Base-by-base conservation (phyloP, 92 coral and sea anemone genomes). In the Zoanthus gigantus region DNA sequence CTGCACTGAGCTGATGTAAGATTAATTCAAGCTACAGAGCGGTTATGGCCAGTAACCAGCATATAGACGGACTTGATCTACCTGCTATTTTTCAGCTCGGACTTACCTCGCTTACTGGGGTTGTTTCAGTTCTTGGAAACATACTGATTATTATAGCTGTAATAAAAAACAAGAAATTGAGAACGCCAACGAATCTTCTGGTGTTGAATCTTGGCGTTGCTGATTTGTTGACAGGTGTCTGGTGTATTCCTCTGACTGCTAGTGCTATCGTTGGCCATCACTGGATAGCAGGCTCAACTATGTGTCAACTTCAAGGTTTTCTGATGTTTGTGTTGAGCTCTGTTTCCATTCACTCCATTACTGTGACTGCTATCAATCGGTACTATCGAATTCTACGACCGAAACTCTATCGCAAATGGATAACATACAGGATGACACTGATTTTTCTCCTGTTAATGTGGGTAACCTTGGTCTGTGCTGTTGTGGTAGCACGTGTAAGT, bases 271-370 rank as follows among this genome's bases (percentile, higher is more conserved):
- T 80, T 10, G 56, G 85, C 6, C 72, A 15, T 47, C 44, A 58
- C 58, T 80, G 85, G 85, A 58, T 29, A 9, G 85, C 85, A 1
- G 85, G 74, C 44, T 28, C 8, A 4, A 4, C 30, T 9, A 10
- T 80, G 74, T 80, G 85, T 46, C 42, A 69, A 9, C 57, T 80
- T 15, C 85, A 80, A 45, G 85, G 85, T 29, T 80, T 65, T 47
- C 46, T 65, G 23, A 65, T 80, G 85, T 65, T 63, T 9, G 74
- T 54, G 28, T 37, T 80, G 37, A 74, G 85, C 18, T 14, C 42
- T 46, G 74, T 80, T 47, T 80, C 85, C 12, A 80, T 80, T 45
- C 85, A 80, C 28, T 63, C 85, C 48, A 32, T 80, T 0, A 65
- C 85, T 44, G 46, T 65, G 65, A 80, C 85, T 1, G 85, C 85